Base-by-base conservation (phyloP, 2,888 invertebrate genomes). In the Erebia ligea region DNA sequence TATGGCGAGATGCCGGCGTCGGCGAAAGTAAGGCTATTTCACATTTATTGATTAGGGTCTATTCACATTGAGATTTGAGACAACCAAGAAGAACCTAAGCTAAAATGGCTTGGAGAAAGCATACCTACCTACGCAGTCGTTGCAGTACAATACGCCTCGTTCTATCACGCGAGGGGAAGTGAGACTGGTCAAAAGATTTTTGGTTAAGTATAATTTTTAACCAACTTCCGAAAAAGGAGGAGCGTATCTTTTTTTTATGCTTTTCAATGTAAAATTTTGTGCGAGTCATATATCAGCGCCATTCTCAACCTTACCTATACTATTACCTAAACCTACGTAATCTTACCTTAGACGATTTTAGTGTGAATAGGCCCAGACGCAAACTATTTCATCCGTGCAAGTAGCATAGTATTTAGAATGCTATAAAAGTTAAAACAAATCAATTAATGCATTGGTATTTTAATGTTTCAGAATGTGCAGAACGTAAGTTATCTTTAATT, bases 1-100 rank as follows among this genome's bases (percentile, higher is more conserved):
- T 67, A 83, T 84, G 83, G 79, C 80, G 66, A 76, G 73, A 76
- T 82, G 79, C 75, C 76, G 80, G 9, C 78, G 79, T 61, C 80
- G 63, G 71, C 78, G 81, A 63, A 81, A 80, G 82, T 82, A 76
- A 71, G 80, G 71, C 56, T 48, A 6, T 15, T 10, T 68, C n/a
- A 68, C 10, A 19, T 69, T 54, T 40, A 68, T 34, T 34, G 34
- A 34, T 34, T 1, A 42, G 42, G 10, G 59, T 17, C 40, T 42
- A 42, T 34, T 56, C 52, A 17, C 57, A 48, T 34, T 34, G 34
- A 34, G 25, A 25, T 25, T 54, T 42, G 19, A 56, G 25, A 25
- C 17, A 40, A 11, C 48, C 48, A 48, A 13, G 5, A 15, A 48
- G 48, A 5, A 48, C 15, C 13, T 15, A 15, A 34, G 34, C 34